Evolutionary conservation across 1,140 invertebrate genomes (phyloP).

Genomic region (Temnothorax curvispinosus): DNA sequence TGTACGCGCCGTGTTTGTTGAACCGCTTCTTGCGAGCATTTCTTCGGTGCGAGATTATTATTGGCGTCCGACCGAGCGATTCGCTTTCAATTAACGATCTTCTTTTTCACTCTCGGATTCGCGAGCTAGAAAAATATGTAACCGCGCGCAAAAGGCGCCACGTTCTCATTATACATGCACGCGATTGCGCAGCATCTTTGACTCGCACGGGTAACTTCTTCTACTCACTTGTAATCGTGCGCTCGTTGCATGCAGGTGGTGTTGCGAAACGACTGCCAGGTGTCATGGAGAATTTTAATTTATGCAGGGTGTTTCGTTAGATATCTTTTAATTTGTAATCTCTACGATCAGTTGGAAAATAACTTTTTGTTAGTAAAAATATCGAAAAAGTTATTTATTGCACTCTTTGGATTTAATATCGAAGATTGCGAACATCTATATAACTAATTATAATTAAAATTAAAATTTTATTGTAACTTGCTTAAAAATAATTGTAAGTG

Average conservation of each 20-base stretch:
- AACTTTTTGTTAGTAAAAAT: background rate
- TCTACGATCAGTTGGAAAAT: background rate
- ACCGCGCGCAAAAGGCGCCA: constrained; percentile 2
- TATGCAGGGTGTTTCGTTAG: background rate
- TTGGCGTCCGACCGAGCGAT: constrained; percentile 6
- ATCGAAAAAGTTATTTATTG: background rate
- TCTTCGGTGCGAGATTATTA: constrained; percentile 20
- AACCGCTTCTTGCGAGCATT: constrained; percentile 22
- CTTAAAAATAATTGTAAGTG: background rate
- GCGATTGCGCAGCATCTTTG: constrained; percentile 38
- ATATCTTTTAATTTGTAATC: background rate
- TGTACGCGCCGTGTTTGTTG: background rate
- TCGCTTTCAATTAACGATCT: constrained; percentile 45
- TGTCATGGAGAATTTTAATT: constrained; percentile 36
- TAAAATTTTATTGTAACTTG: background rate
- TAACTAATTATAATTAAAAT: background rate
- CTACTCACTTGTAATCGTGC: background rate
- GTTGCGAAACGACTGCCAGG: constrained; percentile 25
- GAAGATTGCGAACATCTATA: background rate
- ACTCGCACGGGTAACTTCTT: constrained; percentile 37
- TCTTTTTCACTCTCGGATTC: background rate
- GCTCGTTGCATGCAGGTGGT: background rate
- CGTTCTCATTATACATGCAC: constrained; percentile 33
- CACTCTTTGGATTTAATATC: background rate
- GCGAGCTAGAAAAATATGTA: constrained; percentile 29